Conservation (phyloP, 2,113 vertebrate species). For the Oryctolagus cuniculus region DNA sequence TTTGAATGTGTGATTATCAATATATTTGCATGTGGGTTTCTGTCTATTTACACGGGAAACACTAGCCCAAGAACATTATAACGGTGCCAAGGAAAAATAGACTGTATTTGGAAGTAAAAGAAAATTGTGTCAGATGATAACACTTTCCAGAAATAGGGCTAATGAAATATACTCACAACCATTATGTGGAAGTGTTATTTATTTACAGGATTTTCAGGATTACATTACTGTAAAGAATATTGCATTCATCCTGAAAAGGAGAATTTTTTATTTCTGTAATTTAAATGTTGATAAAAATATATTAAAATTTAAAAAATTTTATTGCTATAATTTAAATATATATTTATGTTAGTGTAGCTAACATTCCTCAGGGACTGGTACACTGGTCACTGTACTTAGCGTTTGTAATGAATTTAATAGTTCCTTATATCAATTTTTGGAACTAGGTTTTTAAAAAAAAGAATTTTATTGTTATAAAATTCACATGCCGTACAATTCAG, state of each 20-base stretch:
- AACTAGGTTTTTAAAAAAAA: not conserved
- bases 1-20: not conserved
- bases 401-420: not conserved
- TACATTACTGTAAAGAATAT: not conserved
- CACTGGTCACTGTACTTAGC: not conserved
- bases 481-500: not conserved
- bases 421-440: not conserved
- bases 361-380: not conserved
- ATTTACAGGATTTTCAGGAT: not conserved
- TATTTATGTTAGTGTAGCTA: conserved; percentile 33
- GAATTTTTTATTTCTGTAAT: not conserved
- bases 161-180: not conserved
- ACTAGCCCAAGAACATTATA: not conserved
- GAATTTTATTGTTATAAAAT: not conserved
- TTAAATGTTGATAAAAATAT: too few relatives aligned
- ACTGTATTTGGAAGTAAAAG: not conserved
- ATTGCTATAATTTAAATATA: not conserved
- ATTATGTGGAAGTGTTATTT: not conserved
- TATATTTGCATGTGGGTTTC: not conserved
- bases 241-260: conserved; percentile 11
- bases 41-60: not conserved
- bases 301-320: conserved; percentile 7
- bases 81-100: not conserved
- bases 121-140: not conserved
- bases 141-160: not conserved